Base-by-base conservation (phyloP, 2,113 vertebrate genomes). In the Macquaria australasica region DNA sequence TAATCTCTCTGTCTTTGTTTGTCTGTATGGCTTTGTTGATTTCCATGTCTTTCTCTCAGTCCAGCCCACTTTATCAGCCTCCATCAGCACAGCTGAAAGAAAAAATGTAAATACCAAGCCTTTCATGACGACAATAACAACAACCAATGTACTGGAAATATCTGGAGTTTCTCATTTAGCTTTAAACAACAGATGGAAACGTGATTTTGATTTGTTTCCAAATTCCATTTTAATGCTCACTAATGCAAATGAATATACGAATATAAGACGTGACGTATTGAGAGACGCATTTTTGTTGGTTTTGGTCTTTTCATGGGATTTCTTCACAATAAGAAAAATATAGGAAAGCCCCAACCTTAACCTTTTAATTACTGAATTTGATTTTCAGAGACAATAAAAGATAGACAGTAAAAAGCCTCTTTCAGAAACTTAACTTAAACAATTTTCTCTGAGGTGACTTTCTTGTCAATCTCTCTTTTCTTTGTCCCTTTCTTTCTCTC, bases 1-100 rank as follows among this genome's bases (percentile, higher is more conserved):
- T 85, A 55, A 83, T 85, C 82, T 90, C 74, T 68, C 78, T 84
- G 83, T 88, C 78, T 83, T 69, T 50, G 39, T 85, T 25, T 76
- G 70, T 79, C 59, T 73, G 64, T 31, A 4, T 1, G 55, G 41
- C 67, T 84, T 82, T 77, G 85, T 83, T 76, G 41, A 82, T 67
- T 63, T 60, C 55, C 7, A 3, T 25, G n/a, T 64, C 66, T 86
- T 51, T 78, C 31, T 79, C 55, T 75, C 45, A 15, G 2, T 25
- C 12, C 56, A 20, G 71, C 73, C 58, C 75, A 73, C 81, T 76
- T 43, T 4, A 55, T 84, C 81, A 60, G 79, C 55, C 72, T 76
- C 53, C 73, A 59, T 71, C 28, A 10, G 53, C 55, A n/a, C 39
- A 31, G 50, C 43, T 79, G 0, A 37, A 74, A 45, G 43, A 41